These are phyloP conservation scores for Brachymystax lenok DNA, from an alignment of 2,797 vertebrate species.

Conservation along the genomic window DNA sequence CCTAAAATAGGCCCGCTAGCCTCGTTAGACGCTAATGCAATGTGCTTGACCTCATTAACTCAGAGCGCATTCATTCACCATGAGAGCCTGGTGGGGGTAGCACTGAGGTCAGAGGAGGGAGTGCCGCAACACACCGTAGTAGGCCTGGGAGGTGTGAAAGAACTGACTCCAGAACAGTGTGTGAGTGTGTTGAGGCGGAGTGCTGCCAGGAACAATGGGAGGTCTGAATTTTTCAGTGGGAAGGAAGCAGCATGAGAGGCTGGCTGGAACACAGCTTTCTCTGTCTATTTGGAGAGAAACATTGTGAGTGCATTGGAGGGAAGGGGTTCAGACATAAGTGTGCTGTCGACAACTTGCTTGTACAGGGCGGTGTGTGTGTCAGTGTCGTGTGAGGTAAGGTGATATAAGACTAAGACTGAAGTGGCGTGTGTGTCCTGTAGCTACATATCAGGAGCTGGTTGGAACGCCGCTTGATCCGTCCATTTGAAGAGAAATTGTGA, in stretches of 20 bases:
- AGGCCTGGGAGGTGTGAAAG: neutral
- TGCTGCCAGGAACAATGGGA: neutral
- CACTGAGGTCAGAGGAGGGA: conserved; percentile 36
- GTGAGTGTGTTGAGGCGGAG: conserved; percentile 2
- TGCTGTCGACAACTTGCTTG: conserved; percentile 8
- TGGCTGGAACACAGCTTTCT: conserved; percentile 35
- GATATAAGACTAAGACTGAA: neutral
- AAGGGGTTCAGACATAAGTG: conserved; percentile 24
- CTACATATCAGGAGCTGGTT: too few relatives aligned
- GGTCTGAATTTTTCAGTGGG: conserved; percentile 46
- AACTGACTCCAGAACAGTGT: conserved; percentile 38
- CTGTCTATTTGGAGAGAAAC: conserved; percentile 8
- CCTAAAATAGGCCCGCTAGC: conserved; percentile 56
- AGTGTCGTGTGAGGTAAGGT: neutral
- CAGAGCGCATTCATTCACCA: conserved; percentile 41
- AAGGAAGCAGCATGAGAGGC: conserved; percentile 21
- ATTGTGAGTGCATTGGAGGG: neutral
- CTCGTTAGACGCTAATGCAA: conserved; percentile 48
- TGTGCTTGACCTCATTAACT: conserved; percentile 68
- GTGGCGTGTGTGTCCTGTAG: too few relatives aligned
- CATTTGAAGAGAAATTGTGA: too few relatives aligned
- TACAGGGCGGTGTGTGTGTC: neutral
- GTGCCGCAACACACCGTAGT: neutral
- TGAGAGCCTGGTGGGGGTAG: neutral
- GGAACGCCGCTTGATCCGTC: too few relatives aligned